phyloP scores from a whole-genome alignment of 1,140 invertebrate species.

The Elysia chlorotica region DNA sequence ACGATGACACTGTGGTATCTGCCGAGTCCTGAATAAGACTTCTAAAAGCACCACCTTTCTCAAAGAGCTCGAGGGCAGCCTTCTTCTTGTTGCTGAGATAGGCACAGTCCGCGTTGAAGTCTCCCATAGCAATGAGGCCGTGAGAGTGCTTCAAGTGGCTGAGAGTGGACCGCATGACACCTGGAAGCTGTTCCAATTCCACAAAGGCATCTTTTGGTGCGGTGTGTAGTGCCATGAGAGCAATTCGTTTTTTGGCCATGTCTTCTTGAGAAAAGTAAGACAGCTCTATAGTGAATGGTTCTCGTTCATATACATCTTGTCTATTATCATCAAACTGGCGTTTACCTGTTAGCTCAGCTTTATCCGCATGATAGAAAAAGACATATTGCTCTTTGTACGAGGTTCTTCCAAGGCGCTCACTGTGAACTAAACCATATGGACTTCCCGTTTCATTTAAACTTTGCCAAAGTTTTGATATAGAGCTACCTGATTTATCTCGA shows the following conservation, averaged over 20 bases:
- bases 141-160: neutral
- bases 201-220: neutral
- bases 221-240: constrained; percentile 5
- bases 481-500: neutral
- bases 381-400: constrained; percentile 18
- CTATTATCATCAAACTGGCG: neutral
- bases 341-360: neutral
- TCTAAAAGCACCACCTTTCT: neutral
- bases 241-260: neutral
- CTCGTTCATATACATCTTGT: constrained; percentile 8
- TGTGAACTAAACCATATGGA: neutral
- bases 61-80: neutral
- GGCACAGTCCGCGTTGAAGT: constrained; percentile 22
- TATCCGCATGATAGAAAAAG: neutral
- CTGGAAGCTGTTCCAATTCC: neutral
- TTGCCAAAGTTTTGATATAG: neutral
- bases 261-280: neutral
- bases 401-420: neutral
- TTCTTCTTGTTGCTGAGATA: neutral
- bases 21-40: constrained; percentile 1
- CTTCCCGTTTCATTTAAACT: neutral
- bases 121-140: constrained; percentile 13
- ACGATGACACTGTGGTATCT: neutral
- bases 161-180: neutral
- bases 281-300: constrained; percentile 13